These are phyloP conservation scores for Lobophora halterata DNA, from an alignment of 2,888 invertebrate genomes.

Conservation along the genomic window DNA sequence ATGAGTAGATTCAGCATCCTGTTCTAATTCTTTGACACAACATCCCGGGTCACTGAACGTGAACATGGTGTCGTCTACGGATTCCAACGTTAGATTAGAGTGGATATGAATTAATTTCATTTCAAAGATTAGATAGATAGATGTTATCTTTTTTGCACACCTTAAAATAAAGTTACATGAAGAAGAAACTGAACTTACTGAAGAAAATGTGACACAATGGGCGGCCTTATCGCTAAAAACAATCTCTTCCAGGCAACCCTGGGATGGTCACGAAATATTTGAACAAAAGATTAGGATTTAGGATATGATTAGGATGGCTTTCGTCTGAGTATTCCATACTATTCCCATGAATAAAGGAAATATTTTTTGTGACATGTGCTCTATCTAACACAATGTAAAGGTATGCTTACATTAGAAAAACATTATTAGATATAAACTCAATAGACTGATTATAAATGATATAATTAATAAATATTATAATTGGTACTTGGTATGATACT, in stretches of 20 bases:
- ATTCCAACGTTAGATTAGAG: conserved; percentile 21
- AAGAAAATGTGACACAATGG: no score
- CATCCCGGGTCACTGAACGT: conserved; percentile 69
- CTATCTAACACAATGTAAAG: conserved; percentile 21
- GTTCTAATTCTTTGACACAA: conserved; percentile 70
- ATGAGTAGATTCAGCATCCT: conserved; percentile 55
- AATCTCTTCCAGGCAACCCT: no score
- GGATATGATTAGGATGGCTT: no score
- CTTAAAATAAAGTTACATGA: no score
- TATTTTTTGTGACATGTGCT: conserved; percentile 16
- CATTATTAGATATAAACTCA: no score
- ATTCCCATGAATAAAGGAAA: conserved; percentile 17
- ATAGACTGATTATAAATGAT: background rate
- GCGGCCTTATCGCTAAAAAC: no score
- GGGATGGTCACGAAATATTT: no score
- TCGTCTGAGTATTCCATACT: conserved; percentile 25
- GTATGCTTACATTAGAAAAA: conserved; percentile 11
- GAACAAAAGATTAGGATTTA: no score
- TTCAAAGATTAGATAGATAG: no score
- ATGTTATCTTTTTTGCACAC: no score
- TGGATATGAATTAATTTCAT: conserved; percentile 27
- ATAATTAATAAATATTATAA: background rate
- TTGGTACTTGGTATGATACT: no score
- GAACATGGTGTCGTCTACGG: conserved; percentile 40
- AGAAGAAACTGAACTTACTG: no score